Evolutionary conservation across 2,888 invertebrate genomes (phyloP), one percentile per base, ranked within the genome.

Genomic region (Drosophila atripex): DNA sequence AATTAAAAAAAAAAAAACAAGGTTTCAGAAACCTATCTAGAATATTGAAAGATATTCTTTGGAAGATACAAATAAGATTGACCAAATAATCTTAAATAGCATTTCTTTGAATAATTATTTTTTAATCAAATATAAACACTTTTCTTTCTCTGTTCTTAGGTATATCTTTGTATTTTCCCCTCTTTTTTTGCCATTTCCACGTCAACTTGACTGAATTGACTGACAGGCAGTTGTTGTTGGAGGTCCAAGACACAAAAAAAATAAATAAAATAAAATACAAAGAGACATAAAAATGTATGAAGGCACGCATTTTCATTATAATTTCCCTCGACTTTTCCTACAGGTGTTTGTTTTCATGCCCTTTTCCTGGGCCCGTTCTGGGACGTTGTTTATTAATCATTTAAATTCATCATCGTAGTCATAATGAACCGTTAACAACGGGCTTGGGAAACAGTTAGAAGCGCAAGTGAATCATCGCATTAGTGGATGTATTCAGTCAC

Each of bases 351-450:
- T 25, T 21, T 52, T 47, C 35, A 45, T 54, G 73, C 76, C 78
- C 69, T 71, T 80, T 75, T 64, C 52, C 18, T 51, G 53, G 18
- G 49, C 46, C 8, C 9, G 39, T 39, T 16, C 35, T 38, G 25
- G 25, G 21, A 72, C 60, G 69, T 80, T 86, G 76, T 80, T 80
- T 88, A 86, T 84, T 88, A 88, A 88, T 89, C 88, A 89, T 85
- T 89, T 88, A 89, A 89, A 83, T 78, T 86, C 78, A 80, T 78
- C 82, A 88, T 76, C 82, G 85, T 80, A 78, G 89, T 76, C 82
- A 87, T 82, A 78, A 89, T 88, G 77, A 88, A 89, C 89, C 88
- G 90, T 89, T 89, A 89, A 83, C 74, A 83, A 83, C 86, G 83
- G 85, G 69, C 80, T 73, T 78, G 80, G 71, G 70, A 78, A 80